Percentiles rank a stretch among this genome's conserved stretches.
Evolutionary conservation across 2,113 vertebrate genomes (phyloP).

Genomic region (Apeltes quadracus): DNA sequence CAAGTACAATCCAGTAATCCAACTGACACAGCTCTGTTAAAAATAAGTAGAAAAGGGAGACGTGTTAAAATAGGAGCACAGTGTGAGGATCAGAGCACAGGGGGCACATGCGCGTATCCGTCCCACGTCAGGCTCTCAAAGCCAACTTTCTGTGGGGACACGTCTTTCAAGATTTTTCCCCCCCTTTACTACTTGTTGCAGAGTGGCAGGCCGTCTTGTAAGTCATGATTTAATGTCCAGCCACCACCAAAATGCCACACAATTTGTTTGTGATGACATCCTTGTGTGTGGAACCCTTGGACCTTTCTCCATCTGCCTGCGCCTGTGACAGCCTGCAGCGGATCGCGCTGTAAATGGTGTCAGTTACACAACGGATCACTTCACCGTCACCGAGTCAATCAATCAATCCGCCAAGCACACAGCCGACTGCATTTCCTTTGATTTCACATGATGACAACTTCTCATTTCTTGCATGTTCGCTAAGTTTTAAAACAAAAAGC

Average conservation of each 20-base stretch:
- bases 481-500: too few relatives aligned
- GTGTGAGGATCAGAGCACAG: neutral
- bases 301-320: constrained; percentile 22
- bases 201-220: constrained; percentile 59
- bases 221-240: constrained; percentile 55
- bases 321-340: constrained; percentile 35
- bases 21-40: neutral
- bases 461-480: neutral
- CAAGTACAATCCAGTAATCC: neutral
- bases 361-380: constrained; percentile 37
- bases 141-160: constrained; percentile 22
- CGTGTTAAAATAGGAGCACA: neutral
- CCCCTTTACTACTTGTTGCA: neutral
- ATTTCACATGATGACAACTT: constrained; percentile 8
- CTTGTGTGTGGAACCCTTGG: constrained; percentile 30
- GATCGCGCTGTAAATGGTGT: constrained; percentile 65
- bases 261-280: constrained; percentile 56
- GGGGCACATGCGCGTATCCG: neutral
- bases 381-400: constrained; percentile 35
- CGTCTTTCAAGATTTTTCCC: constrained; percentile 3
- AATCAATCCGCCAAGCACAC: constrained; percentile 7
- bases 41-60: neutral
- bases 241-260: constrained; percentile 49
- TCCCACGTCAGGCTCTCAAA: constrained; percentile 28
- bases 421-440: constrained; percentile 6